These are phyloP conservation scores for Tonatia bakeri DNA, from an alignment of 2,113 vertebrate species.

Conservation along the genomic window DNA sequence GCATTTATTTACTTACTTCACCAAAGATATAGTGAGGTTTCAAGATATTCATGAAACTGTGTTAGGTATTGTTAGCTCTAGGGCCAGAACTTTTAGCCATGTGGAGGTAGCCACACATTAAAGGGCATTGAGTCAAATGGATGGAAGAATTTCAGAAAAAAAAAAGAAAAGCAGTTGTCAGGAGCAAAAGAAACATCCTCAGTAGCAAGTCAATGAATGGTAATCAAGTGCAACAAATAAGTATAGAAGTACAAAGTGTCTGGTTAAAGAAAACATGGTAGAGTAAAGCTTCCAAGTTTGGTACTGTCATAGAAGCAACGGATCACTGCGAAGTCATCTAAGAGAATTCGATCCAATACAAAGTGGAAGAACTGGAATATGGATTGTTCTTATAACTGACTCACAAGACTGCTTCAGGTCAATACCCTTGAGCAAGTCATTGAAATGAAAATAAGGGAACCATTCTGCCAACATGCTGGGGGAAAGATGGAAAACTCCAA, in stretches of 20 bases:
- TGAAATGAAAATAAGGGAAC: neutral
- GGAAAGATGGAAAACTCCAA: neutral
- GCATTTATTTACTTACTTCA: slow-evolving; percentile 19
- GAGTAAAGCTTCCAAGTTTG: neutral
- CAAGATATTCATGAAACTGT: neutral
- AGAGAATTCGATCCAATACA: neutral
- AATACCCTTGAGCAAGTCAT: neutral
- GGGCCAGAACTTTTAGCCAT: neutral
- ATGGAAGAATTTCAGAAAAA: neutral
- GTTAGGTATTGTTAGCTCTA: neutral
- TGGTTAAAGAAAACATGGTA: neutral
- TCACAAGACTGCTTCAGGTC: neutral
- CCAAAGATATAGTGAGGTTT: neutral
- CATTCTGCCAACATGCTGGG: neutral
- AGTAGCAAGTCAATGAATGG: neutral
- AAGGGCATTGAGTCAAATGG: neutral
- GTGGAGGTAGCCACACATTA: neutral
- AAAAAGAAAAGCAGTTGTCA: neutral
- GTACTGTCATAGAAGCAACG: neutral
- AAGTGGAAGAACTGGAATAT: neutral
- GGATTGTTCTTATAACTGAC: neutral
- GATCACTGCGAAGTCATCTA: neutral
- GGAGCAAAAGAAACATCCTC: neutral
- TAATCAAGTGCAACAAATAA: neutral
- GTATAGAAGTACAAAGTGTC: neutral